Conservation (phyloP, 2,888 invertebrate species). For the Pachliopta kotzebuea region DNA sequence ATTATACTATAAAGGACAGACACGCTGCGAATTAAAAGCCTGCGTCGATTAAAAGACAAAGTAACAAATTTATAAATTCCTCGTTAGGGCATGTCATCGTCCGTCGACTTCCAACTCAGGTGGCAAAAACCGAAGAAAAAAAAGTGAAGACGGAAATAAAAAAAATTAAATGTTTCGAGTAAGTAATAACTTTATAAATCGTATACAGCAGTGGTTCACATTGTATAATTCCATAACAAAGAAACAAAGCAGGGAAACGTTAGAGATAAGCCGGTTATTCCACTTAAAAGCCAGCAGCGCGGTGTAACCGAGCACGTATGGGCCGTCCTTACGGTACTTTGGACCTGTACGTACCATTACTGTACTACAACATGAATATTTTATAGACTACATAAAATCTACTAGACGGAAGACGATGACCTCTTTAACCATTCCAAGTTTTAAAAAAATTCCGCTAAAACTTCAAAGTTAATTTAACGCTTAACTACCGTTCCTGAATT, state of each 20-base stretch:
- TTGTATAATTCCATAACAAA: constrained; percentile 46
- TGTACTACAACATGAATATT: constrained; percentile 32
- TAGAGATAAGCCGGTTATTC: constrained; percentile 45
- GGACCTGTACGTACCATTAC: constrained; percentile 44
- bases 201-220: background rate
- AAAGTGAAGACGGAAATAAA: background rate
- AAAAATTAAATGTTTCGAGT: background rate
- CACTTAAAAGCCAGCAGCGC: constrained; percentile 35
- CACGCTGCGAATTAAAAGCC: too few species aligned
- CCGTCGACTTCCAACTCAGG: too few species aligned
- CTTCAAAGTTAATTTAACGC: background rate
- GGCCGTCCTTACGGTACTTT: constrained; percentile 61
- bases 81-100: too few species aligned
- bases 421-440: background rate
- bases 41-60: too few species aligned
- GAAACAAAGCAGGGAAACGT: constrained; percentile 47
- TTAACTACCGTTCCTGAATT: background rate
- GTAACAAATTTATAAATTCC: too few species aligned
- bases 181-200: background rate
- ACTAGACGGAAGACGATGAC: background rate
- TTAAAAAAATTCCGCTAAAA: background rate
- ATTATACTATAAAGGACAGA: too few species aligned
- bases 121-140: background rate
- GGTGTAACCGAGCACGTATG: constrained; percentile 43
- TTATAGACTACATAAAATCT: constrained; percentile 24